These are phyloP conservation scores for Microcebus murinus DNA, from an alignment of 2,113 vertebrate genomes.

Conservation along the genomic window DNA sequence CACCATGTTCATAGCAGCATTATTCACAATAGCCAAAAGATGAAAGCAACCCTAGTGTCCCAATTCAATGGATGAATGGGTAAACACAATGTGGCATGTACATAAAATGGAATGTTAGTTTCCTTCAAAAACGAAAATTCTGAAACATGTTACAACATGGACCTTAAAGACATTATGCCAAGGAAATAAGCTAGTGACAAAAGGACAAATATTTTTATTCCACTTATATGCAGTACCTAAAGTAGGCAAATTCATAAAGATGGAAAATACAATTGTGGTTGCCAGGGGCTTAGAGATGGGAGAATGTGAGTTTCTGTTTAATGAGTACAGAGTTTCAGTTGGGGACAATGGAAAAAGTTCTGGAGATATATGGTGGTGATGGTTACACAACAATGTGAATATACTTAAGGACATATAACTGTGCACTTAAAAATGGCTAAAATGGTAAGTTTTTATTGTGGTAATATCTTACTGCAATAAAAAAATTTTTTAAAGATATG, in stretches of 20 bases:
- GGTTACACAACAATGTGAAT: not conserved
- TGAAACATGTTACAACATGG: not conserved
- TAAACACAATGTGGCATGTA: not conserved
- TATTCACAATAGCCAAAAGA: not conserved
- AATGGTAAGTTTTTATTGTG: not conserved
- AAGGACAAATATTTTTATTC: not conserved
- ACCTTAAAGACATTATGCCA: not conserved
- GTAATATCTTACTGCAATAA: not conserved
- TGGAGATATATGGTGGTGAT: not conserved
- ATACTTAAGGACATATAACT: not conserved
- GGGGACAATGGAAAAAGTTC: not conserved
- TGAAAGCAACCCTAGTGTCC: not conserved
- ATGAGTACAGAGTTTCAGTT: not conserved
- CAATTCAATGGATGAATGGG: not conserved
- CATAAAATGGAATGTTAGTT: not conserved
- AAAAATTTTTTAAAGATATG: not conserved
- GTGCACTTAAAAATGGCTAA: not conserved
- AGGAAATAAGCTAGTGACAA: not conserved
- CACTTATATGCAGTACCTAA: not conserved
- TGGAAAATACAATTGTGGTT: not conserved
- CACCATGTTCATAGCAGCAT: not conserved
- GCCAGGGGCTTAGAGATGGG: too few relatives aligned
- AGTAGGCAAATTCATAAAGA: not conserved
- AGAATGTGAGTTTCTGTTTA: not conserved
- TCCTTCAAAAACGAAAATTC: not conserved